These are phyloP conservation scores for Panurus biarmicus DNA, from an alignment of 2,113 vertebrate genomes.

Conservation along the genomic window DNA sequence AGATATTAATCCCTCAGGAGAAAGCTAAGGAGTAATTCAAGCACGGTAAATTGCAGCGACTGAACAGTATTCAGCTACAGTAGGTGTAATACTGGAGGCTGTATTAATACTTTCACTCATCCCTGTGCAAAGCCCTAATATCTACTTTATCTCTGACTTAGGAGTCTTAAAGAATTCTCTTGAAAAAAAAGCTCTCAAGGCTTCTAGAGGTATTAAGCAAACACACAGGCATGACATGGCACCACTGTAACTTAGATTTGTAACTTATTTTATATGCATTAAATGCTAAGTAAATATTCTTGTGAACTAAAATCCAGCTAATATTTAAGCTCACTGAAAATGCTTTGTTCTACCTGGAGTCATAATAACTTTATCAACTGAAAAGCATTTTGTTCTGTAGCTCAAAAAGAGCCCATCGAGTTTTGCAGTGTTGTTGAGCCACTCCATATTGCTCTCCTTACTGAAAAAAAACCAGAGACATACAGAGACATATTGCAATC, in stretches of 20 bases:
- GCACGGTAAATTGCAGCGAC: not conserved
- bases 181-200: not conserved
- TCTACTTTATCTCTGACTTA: not conserved
- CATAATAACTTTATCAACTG: not conserved
- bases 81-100: not conserved
- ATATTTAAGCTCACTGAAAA: not conserved
- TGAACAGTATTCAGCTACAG: not conserved
- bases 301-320: not conserved
- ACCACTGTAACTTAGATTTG: not conserved
- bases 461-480: too few species aligned
- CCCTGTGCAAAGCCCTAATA: not conserved
- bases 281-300: not conserved
- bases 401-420: not conserved
- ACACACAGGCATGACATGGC: not conserved
- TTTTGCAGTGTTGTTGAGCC: not conserved
- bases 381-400: not conserved
- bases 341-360: not conserved
- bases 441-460: not conserved
- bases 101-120: not conserved
- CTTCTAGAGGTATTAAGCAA: not conserved
- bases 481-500: not conserved
- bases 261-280: not conserved
- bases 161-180: not conserved
- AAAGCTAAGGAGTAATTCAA: not conserved
- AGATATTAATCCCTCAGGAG: constrained; percentile 47